Percentiles rank a stretch among this genome's conserved stretches.
Evolutionary conservation across 2,113 vertebrate species (phyloP).

Genomic region (Rallus limicola): DNA sequence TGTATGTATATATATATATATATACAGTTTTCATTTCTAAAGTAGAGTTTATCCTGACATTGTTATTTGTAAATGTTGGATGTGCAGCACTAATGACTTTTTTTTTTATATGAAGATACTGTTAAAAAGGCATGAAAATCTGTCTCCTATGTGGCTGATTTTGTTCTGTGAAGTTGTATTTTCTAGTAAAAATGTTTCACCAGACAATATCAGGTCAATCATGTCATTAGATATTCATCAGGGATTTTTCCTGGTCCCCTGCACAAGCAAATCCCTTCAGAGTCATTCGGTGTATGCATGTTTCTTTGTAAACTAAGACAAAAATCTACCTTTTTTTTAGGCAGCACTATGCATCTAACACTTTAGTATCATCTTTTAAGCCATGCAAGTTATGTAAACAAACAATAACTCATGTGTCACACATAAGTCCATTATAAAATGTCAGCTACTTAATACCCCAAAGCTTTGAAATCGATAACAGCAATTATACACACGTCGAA

Average conservation of each 20-base stretch:
- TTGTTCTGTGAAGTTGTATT: background rate
- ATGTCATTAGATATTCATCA: background rate
- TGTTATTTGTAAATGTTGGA: background rate
- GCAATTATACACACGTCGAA: background rate
- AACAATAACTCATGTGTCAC: background rate
- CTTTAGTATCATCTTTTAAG: background rate
- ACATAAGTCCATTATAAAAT: background rate
- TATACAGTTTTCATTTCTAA: background rate
- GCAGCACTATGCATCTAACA: background rate
- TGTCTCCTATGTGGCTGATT: background rate
- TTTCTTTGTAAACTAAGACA: background rate
- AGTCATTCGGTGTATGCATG: background rate
- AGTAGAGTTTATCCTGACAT: background rate
- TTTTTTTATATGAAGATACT: background rate
- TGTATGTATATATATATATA: no score
- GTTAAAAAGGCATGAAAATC: background rate
- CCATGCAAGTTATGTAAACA: background rate
- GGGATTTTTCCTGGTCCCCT: background rate
- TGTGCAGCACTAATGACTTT: background rate
- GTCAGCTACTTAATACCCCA: background rate
- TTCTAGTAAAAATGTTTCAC: background rate
- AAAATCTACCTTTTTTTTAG: background rate
- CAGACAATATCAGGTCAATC: background rate
- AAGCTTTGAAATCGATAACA: constrained; percentile 7
- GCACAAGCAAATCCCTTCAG: background rate